A percentile compares a stretch with the other conserved stretches of the same genome.
Evolutionary conservation across 1,140 invertebrate species (phyloP).

Genomic region (Hylyphantes graminicola): DNA sequence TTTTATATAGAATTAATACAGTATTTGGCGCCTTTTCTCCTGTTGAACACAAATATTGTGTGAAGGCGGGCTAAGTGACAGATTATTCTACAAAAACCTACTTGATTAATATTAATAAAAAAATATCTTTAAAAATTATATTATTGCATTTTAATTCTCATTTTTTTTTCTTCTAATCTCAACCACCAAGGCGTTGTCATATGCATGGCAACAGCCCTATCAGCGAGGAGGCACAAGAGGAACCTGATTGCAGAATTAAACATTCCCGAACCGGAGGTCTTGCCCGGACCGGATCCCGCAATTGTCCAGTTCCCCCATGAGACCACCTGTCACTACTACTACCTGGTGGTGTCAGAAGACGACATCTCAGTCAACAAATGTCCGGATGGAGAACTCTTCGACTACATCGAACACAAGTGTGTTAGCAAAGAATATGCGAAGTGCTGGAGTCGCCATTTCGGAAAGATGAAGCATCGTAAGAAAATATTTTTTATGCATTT

Average conservation of each 20-base stretch:
- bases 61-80: no score
- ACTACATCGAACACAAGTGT: conserved; percentile 8
- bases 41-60: no score
- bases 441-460: conserved; percentile 22
- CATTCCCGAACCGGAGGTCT: not conserved
- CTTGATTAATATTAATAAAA: not conserved
- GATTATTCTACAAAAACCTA: no score
- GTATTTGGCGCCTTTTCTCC: no score
- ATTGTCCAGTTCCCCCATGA: conserved; percentile 23
- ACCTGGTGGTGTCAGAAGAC: not conserved
- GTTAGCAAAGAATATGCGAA: not conserved
- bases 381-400: conserved; percentile 10
- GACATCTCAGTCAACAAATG: conserved; percentile 10
- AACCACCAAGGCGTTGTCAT: not conserved
- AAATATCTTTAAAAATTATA: not conserved
- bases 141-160: not conserved
- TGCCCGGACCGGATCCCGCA: conserved; percentile 8
- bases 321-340: conserved; percentile 13
- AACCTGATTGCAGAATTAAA: not conserved
- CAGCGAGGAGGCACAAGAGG: no score
- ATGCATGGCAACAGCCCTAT: not conserved
- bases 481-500: no score
- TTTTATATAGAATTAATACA: no score
- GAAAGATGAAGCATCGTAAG: conserved; percentile 16
- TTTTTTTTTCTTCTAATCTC: not conserved